Percentiles rank a stretch among this genome's conserved stretches.
These are phyloP conservation scores for Amphiprion clarkii DNA, from an alignment of 2,797 vertebrate species.

Conservation along the genomic window DNA sequence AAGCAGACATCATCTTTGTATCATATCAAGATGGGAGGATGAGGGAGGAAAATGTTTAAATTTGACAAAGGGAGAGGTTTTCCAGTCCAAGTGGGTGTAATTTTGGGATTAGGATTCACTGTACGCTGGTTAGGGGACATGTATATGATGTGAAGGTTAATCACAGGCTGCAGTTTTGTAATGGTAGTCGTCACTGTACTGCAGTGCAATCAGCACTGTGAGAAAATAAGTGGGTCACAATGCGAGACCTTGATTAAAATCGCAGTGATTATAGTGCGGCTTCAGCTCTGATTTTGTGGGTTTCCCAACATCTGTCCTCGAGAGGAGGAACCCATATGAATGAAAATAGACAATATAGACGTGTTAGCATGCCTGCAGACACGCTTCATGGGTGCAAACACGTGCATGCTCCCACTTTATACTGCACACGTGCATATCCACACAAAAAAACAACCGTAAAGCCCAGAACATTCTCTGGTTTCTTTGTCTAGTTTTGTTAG, in stretches of 20 bases:
- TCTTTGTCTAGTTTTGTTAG: conserved; percentile 22
- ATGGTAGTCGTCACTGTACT: conserved; percentile 76
- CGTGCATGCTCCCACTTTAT: conserved; percentile 26
- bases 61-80: conserved; percentile 74
- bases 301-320: conserved; percentile 84
- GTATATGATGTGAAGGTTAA: conserved; percentile 86
- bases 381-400: conserved; percentile 46
- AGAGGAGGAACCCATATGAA: conserved; percentile 60
- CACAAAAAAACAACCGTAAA: conserved; percentile 18
- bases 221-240: conserved; percentile 86
- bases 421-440: conserved; percentile 43
- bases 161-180: conserved; percentile 80
- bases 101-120: conserved; percentile 82
- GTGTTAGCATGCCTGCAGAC: conserved; percentile 35
- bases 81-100: conserved; percentile 75
- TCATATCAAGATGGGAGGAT: conserved; percentile 46
- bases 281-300: conserved; percentile 82
- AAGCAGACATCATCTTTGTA: conserved; percentile 49
- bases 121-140: conserved; percentile 77
- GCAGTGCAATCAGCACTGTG: conserved; percentile 83
- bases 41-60: conserved; percentile 70
- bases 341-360: conserved; percentile 68
- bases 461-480: background rate
- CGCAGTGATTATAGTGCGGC: conserved; percentile 82
- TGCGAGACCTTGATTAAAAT: conserved; percentile 86